Evolutionary conservation across 2,888 invertebrate species (phyloP).

Genomic region (Ariolimax columbianus): DNA sequence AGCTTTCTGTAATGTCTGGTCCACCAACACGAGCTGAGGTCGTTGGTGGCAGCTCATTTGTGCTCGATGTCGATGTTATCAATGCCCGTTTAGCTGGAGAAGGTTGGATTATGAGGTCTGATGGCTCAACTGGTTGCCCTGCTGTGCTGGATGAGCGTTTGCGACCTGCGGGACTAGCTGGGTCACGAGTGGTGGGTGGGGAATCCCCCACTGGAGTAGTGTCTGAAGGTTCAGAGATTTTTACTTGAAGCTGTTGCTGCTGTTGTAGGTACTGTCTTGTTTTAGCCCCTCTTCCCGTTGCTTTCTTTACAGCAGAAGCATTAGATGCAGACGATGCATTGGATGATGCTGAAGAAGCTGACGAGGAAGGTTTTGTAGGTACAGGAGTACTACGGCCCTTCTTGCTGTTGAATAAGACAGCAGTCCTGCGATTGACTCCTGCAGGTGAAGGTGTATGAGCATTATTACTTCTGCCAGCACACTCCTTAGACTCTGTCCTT

Average conservation of each 20-base stretch:
- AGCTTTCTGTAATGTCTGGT: constrained; percentile 76
- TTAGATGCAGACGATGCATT: constrained; percentile 35
- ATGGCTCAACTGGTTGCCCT: constrained; percentile 51
- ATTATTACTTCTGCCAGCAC: constrained; percentile 6
- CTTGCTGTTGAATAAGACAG: constrained; percentile 86
- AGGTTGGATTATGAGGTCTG: constrained; percentile 54
- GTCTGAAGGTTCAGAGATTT: constrained; percentile 57
- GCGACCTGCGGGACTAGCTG: constrained; percentile 64
- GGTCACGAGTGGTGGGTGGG: constrained; percentile 53
- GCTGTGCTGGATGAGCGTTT: constrained; percentile 70
- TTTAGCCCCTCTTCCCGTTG: constrained; percentile 42
- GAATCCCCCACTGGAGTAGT: constrained; percentile 59
- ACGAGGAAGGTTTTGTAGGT: constrained; percentile 43
- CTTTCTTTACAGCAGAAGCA: constrained; percentile 40
- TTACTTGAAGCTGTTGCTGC: constrained; percentile 53
- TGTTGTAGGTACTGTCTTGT: constrained; percentile 56
- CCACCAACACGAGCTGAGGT: constrained; percentile 64
- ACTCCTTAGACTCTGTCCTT: constrained; percentile 45
- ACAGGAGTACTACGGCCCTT: constrained; percentile 80
- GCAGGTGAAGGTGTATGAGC: constrained; percentile 79
- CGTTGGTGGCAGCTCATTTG: constrained; percentile 26
- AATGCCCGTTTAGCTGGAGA: constrained; percentile 64
- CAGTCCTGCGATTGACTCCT: constrained; percentile 85
- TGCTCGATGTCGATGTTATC: constrained; percentile 21
- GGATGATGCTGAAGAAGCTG: constrained; percentile 48